Evolutionary conservation across 2,797 vertebrate genomes (phyloP).

Genomic region (Pangasius krempfi): DNA sequence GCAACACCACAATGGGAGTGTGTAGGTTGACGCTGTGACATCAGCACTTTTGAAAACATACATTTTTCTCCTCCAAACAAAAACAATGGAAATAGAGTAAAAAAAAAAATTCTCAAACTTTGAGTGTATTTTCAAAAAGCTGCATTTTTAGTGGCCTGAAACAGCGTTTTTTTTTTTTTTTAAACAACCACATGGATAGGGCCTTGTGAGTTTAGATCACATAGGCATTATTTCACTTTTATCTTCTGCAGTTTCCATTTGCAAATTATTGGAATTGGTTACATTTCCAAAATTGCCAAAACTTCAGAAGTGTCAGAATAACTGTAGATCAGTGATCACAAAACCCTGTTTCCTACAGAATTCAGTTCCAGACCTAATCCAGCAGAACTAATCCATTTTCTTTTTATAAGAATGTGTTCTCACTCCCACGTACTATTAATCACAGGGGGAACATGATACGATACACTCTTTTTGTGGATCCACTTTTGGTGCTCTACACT

Average conservation of each 20-base stretch:
- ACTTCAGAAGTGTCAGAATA: background rate
- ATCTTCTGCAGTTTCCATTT: constrained; percentile 1
- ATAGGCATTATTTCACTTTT: background rate
- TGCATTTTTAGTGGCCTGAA: background rate
- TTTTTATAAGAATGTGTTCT: background rate
- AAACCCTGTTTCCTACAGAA: background rate
- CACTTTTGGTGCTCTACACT: background rate
- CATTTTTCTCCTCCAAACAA: background rate
- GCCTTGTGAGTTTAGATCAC: background rate
- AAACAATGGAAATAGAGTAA: background rate
- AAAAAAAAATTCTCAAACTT: background rate
- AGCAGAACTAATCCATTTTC: background rate
- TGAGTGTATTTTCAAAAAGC: background rate
- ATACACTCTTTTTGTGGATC: background rate
- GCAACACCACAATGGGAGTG: background rate
- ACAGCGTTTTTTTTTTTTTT: background rate
- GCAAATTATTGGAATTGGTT: background rate
- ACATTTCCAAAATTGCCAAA: background rate
- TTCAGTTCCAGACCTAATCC: background rate
- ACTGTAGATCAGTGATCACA: background rate
- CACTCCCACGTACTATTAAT: background rate
- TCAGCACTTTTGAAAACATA: background rate
- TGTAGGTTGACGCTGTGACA: background rate
- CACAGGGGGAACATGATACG: background rate
- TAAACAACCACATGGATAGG: background rate